Percentiles rank a stretch among this genome's conserved stretches.
Evolutionary conservation across 2,888 invertebrate genomes (phyloP).

Genomic region (Drosophila greeni): DNA sequence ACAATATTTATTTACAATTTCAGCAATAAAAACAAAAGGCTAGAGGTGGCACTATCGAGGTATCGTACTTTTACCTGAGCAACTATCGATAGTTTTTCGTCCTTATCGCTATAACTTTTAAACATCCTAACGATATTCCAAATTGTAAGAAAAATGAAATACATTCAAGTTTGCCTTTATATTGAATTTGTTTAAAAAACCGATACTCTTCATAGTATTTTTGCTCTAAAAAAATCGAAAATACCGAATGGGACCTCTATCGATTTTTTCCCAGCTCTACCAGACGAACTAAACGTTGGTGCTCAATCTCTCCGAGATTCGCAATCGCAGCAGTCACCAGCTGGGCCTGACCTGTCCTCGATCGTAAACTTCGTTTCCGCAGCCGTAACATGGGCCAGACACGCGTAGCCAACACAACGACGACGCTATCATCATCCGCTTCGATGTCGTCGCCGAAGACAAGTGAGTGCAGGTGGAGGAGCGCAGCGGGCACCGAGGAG

Average conservation of each 20-base stretch:
- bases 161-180: no score
- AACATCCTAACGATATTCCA: no score
- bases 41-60: no score
- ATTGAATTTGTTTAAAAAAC: no score
- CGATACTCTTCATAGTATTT: no score
- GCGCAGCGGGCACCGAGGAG: neutral
- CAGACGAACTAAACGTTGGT: neutral
- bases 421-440: conserved; percentile 31
- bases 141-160: no score
- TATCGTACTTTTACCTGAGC: no score
- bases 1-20: conserved; percentile 9
- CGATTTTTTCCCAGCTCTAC: no score
- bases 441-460: conserved; percentile 14
- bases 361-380: neutral
- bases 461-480: conserved; percentile 30
- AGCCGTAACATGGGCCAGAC: conserved; percentile 55
- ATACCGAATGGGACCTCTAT: no score
- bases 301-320: conserved; percentile 20
- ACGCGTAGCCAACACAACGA: conserved; percentile 54
- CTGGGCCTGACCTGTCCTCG: neutral
- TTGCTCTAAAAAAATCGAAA: no score
- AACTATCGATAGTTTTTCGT: no score
- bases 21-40: conserved; percentile 15
- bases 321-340: conserved; percentile 4
- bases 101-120: no score